A percentile compares a stretch with the other conserved stretches of the same genome.
phyloP scores from a whole-genome alignment of 92 coral and sea anemone species.

The Porites rus region DNA sequence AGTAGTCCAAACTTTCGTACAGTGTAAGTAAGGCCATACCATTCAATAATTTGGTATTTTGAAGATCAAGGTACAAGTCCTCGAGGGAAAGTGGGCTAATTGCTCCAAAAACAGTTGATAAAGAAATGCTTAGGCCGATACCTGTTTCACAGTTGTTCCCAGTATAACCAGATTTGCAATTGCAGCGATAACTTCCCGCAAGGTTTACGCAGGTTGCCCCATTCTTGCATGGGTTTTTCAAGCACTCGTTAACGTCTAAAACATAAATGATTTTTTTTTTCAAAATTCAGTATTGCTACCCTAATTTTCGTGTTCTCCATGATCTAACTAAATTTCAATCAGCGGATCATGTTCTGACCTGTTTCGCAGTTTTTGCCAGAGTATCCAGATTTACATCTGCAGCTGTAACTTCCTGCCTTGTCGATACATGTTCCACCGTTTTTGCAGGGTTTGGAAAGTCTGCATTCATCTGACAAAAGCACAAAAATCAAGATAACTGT shows the following conservation, averaged over 20 bases:
- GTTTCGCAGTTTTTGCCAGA: conserved; percentile 16
- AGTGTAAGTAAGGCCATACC: no score
- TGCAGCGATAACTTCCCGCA: conserved; percentile 50
- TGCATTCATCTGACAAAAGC: conserved; percentile 17
- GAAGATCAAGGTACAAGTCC: no score
- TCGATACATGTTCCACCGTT: conserved; percentile 27
- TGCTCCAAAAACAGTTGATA: no score
- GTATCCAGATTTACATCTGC: conserved; percentile 27
- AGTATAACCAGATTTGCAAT: conserved; percentile 2
- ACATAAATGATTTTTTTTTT: neutral
- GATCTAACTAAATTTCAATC: neutral
- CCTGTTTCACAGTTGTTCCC: neutral
- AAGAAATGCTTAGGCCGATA: no score
- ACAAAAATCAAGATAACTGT: no score
- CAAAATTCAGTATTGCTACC: no score
- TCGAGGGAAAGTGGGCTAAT: no score
- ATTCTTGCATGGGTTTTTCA: conserved; percentile 37
- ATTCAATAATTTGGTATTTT: no score
- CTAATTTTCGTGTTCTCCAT: neutral
- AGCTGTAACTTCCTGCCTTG: neutral
- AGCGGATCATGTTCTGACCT: neutral
- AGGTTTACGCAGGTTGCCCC: conserved; percentile 71
- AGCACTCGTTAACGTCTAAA: conserved; percentile 77
- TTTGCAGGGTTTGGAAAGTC: conserved; percentile 7
- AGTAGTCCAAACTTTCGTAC: no score